Conservation (phyloP, 2,888 invertebrate species). For the Cancer borealis region DNA sequence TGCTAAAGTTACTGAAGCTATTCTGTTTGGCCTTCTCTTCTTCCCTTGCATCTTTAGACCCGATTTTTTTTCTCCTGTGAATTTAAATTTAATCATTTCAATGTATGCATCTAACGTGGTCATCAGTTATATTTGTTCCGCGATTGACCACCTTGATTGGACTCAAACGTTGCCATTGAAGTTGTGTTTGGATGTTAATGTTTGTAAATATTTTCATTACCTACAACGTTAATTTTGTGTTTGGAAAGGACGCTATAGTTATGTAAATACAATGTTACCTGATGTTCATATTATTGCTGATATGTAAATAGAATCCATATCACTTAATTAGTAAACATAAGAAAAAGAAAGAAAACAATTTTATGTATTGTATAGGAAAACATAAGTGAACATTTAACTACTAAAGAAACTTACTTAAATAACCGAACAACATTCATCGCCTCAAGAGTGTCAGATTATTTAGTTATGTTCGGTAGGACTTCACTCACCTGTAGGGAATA, state of each 20-base stretch:
- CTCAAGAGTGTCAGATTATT: not conserved
- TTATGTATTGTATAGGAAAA: no score
- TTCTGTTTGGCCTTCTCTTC: not conserved
- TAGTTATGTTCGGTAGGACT: not conserved
- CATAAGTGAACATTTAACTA: no score
- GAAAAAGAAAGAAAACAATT: no score
- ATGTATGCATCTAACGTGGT: no score
- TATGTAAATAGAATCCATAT: not conserved
- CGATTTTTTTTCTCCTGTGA: not conserved
- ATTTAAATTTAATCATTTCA: no score
- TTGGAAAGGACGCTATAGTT: not conserved
- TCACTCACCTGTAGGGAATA: not conserved
- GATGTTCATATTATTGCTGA: not conserved
- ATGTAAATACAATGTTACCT: not conserved
- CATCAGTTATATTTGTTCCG: not conserved
- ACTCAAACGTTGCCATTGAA: not conserved
- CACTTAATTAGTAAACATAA: no score
- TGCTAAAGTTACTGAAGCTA: not conserved
- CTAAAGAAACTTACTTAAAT: not conserved
- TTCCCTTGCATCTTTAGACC: not conserved
- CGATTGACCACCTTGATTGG: not conserved
- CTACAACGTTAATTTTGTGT: not conserved
- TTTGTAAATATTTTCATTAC: not conserved
- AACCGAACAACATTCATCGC: not conserved
- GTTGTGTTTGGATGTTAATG: not conserved